Percentiles rank a stretch among this genome's conserved stretches.
Evolutionary conservation across 2,888 invertebrate genomes (phyloP).

Genomic region (Caenorhabditis sulstoni): DNA sequence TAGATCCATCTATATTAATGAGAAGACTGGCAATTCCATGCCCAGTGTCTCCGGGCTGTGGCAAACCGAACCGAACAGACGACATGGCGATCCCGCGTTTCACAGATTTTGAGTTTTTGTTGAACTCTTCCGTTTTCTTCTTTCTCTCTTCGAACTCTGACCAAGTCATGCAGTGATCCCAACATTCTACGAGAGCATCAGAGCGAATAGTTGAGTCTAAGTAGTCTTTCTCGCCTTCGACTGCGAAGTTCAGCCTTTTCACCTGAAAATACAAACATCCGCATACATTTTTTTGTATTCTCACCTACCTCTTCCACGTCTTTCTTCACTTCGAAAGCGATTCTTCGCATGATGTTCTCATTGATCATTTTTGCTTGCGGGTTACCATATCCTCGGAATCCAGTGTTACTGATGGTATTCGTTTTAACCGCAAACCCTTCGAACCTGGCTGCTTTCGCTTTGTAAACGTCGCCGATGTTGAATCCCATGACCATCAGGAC

Average conservation of each 20-base stretch:
- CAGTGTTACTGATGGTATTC: slow-evolving; percentile 92
- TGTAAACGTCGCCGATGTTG: slow-evolving; percentile 83
- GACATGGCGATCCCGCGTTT: slow-evolving; percentile 90
- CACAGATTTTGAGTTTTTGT: slow-evolving; percentile 83
- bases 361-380: slow-evolving; percentile 92
- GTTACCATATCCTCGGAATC: slow-evolving; percentile 89
- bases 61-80: slow-evolving; percentile 90
- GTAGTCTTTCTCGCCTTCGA: slow-evolving; percentile 25
- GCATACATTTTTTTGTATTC: too few relatives aligned
- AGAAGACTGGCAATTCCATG: slow-evolving; percentile 89
- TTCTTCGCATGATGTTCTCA: slow-evolving; percentile 87
- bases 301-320: slow-evolving; percentile 83
- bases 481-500: slow-evolving; percentile 64
- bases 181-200: slow-evolving; percentile 84
- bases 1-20: slow-evolving; percentile 89
- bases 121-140: slow-evolving; percentile 85
- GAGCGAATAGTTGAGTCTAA: slow-evolving; percentile 31
- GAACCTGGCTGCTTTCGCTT: slow-evolving; percentile 86
- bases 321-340: slow-evolving; percentile 86
- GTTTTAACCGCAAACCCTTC: slow-evolving; percentile 87
- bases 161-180: slow-evolving; percentile 87
- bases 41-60: slow-evolving; percentile 79
- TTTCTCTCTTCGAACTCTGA: slow-evolving; percentile 85
- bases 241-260: slow-evolving; percentile 36
- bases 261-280: slow-evolving; percentile 6